These are phyloP conservation scores for Actenoides hombroni DNA, from an alignment of 2,113 vertebrate species.

Conservation along the genomic window DNA sequence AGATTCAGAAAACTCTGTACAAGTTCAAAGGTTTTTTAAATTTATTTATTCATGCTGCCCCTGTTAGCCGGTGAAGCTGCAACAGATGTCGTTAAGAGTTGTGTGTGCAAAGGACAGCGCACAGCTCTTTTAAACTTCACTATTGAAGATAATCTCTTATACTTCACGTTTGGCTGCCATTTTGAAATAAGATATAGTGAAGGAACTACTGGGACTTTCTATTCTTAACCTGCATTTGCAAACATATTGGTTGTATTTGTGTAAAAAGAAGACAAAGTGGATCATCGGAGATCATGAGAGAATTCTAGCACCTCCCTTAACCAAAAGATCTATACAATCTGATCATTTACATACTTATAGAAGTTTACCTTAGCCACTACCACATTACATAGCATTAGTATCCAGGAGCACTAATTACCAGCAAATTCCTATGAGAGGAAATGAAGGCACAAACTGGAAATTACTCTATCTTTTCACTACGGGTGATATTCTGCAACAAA, in stretches of 20 bases:
- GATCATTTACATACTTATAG: not conserved
- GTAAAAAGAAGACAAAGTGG: not conserved
- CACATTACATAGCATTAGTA: not conserved
- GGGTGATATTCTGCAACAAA: not conserved
- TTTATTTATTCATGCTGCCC: not conserved
- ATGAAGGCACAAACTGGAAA: not conserved
- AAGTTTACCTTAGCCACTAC: not conserved
- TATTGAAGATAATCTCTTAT: not conserved
- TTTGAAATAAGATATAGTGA: not conserved
- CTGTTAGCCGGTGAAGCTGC: not conserved
- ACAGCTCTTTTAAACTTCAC: not conserved
- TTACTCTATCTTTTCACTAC: not conserved
- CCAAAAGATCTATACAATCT: not conserved
- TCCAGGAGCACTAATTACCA: not conserved
- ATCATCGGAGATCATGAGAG: not conserved
- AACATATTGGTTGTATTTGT: not conserved
- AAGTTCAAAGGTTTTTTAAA: not conserved
- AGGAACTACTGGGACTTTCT: not conserved
- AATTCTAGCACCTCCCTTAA: not conserved
- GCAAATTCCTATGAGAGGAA: not conserved
- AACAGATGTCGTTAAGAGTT: not conserved
- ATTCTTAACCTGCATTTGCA: not conserved
- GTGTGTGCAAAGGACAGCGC: not conserved
- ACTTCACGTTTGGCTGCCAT: not conserved
- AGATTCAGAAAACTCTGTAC: not conserved